These are phyloP conservation scores for Holcopasites calliopsidis DNA, from an alignment of 1,140 invertebrate species.

Conservation along the genomic window DNA sequence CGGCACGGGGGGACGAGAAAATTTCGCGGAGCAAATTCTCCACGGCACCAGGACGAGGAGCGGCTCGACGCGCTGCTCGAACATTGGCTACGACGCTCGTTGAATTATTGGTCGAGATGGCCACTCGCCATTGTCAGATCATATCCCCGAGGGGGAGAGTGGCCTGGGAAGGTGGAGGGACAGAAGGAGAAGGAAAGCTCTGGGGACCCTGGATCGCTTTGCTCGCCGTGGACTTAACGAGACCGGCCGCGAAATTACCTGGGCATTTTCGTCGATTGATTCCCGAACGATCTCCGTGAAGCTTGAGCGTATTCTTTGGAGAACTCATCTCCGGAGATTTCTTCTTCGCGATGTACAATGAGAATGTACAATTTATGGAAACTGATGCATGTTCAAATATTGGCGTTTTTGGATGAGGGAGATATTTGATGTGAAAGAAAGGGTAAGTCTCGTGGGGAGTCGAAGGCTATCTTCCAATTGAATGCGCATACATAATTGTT, in stretches of 20 bases:
- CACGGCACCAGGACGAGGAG: neutral
- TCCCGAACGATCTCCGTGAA: neutral
- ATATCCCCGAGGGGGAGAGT: conserved; percentile 35
- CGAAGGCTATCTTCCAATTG: too few relatives aligned
- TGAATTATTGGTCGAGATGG: conserved; percentile 56
- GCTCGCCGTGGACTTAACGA: conserved; percentile 37
- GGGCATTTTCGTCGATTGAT: conserved; percentile 52
- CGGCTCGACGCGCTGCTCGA: neutral
- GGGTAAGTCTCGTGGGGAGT: too few relatives aligned
- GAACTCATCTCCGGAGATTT: neutral
- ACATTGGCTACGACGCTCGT: conserved; percentile 27
- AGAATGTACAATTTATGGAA: neutral
- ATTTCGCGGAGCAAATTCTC: conserved; percentile 25
- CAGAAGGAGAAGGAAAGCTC: neutral
- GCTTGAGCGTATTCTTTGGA: neutral
- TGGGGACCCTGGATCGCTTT: neutral
- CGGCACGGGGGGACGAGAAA: neutral
- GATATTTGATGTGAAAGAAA: too few relatives aligned
- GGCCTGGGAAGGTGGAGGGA: neutral
- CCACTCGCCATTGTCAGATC: conserved; percentile 54
- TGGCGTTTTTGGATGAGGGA: neutral
- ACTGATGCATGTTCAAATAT: neutral
- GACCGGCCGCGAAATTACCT: conserved; percentile 33
- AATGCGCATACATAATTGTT: too few relatives aligned
- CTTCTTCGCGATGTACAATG: neutral